A percentile compares a stretch with the other conserved stretches of the same genome.
These are phyloP conservation scores for Bugula neritina DNA, from an alignment of 2,888 invertebrate genomes.

Conservation along the genomic window DNA sequence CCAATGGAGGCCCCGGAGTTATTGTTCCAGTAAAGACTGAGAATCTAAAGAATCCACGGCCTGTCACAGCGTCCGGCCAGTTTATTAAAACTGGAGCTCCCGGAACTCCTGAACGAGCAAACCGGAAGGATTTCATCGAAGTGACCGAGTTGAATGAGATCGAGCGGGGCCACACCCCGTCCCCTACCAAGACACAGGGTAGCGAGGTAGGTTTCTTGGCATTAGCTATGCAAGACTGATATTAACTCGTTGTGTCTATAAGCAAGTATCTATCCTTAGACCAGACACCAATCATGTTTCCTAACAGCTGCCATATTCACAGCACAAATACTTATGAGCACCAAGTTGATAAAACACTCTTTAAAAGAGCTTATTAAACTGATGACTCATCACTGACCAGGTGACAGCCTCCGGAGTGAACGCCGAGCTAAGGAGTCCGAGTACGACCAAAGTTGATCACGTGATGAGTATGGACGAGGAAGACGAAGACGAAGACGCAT, in stretches of 20 bases:
- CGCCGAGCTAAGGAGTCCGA: background rate
- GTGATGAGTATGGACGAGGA: slow-evolving; percentile 1
- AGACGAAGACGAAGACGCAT: slow-evolving; percentile 23
- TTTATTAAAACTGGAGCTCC: background rate
- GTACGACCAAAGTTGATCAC: background rate
- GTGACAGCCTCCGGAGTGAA: slow-evolving; percentile 18
- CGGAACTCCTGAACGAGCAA: too few species aligned
- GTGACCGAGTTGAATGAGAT: background rate
- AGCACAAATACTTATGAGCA: too few species aligned
- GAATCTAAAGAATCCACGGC: background rate
- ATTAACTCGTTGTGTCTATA: too few species aligned
- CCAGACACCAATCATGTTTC: too few species aligned
- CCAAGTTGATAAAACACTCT: too few species aligned
- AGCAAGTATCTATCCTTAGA: too few species aligned
- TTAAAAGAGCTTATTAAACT: too few species aligned
- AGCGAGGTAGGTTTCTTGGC: slow-evolving; percentile 24
- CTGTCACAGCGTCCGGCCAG: background rate
- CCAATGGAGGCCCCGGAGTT: slow-evolving; percentile 14
- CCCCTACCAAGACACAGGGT: slow-evolving; percentile 20
- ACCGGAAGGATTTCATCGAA: background rate
- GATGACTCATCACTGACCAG: too few species aligned
- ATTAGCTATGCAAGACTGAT: too few species aligned
- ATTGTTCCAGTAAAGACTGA: background rate
- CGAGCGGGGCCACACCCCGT: slow-evolving; percentile 10
- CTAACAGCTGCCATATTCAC: too few species aligned